Conservation (phyloP, 2,888 invertebrate species). For the Tridacna crocea region DNA sequence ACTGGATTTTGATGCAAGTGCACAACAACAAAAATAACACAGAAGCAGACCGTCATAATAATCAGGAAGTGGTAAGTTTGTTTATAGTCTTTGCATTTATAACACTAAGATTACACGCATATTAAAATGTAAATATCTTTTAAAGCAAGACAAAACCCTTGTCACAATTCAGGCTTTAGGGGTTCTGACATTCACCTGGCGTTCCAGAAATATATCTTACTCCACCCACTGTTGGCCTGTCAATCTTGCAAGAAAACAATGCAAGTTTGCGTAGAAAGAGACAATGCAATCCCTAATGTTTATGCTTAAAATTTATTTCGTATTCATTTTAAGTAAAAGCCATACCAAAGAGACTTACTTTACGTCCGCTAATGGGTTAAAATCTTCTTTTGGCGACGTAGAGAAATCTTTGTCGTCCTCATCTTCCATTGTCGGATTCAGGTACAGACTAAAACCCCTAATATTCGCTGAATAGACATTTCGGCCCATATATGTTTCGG, state of each 20-base stretch:
- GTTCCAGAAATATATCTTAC: slow-evolving; percentile 2
- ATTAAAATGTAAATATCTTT: no score
- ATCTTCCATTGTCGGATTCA: slow-evolving; percentile 70
- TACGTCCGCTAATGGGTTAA: slow-evolving; percentile 73
- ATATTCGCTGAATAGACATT: no score
- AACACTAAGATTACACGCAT: no score
- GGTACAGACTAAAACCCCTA: no score
- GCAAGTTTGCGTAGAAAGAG: slow-evolving; percentile 34
- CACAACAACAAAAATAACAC: no score
- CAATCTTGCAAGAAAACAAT: background rate
- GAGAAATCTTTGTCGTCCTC: slow-evolving; percentile 55
- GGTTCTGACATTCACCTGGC: background rate
- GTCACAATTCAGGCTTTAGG: background rate
- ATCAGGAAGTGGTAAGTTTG: no score
- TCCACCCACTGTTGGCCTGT: slow-evolving; percentile 22
- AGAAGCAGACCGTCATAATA: no score
- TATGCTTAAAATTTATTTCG: slow-evolving; percentile 18
- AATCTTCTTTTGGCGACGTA: slow-evolving; percentile 73
- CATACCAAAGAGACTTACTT: slow-evolving; percentile 57
- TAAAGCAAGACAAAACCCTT: no score
- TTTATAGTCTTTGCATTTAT: no score
- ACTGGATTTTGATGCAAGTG: no score
- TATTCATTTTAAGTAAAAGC: background rate
- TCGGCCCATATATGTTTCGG: no score
- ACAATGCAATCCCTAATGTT: slow-evolving; percentile 7